Percentiles rank a stretch among this genome's conserved stretches.
Evolutionary conservation across 2,113 vertebrate genomes (phyloP).

Genomic region (Oxygymnocypris stewartii): DNA sequence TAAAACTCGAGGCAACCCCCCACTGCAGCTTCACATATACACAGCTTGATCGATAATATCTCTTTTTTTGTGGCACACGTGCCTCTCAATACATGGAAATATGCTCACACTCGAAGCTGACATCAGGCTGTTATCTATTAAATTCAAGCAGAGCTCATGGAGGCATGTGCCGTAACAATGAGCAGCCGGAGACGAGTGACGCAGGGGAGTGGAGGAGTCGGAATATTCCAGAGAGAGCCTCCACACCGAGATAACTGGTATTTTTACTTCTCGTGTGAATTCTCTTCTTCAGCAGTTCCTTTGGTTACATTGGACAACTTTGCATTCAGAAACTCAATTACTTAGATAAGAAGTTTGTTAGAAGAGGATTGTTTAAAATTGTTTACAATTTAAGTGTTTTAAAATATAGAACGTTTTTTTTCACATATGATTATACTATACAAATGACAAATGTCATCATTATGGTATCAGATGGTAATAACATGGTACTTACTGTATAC

Average conservation of each 20-base stretch:
- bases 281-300: slow-evolving; percentile 4
- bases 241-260: slow-evolving; percentile 13
- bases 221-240: slow-evolving; percentile 14
- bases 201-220: slow-evolving; percentile 43
- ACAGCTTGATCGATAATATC: background rate
- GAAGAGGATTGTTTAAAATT: background rate
- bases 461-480: background rate
- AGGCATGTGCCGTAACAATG: background rate
- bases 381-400: too few species aligned
- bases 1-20: slow-evolving; percentile 54
- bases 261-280: slow-evolving; percentile 36
- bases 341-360: background rate
- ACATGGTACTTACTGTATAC: background rate
- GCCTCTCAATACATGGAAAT: slow-evolving; percentile 46
- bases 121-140: slow-evolving; percentile 27
- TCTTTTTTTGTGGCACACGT: slow-evolving; percentile 44
- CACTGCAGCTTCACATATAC: slow-evolving; percentile 44
- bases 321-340: background rate
- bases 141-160: slow-evolving; percentile 31
- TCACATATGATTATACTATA: background rate
- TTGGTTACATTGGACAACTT: slow-evolving; percentile 14
- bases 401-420: too few species aligned
- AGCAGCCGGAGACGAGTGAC: slow-evolving; percentile 48
- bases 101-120: slow-evolving; percentile 42
- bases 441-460: background rate